These are phyloP conservation scores for Heliconius nattereri DNA, from an alignment of 1,140 invertebrate species.

Conservation along the genomic window DNA sequence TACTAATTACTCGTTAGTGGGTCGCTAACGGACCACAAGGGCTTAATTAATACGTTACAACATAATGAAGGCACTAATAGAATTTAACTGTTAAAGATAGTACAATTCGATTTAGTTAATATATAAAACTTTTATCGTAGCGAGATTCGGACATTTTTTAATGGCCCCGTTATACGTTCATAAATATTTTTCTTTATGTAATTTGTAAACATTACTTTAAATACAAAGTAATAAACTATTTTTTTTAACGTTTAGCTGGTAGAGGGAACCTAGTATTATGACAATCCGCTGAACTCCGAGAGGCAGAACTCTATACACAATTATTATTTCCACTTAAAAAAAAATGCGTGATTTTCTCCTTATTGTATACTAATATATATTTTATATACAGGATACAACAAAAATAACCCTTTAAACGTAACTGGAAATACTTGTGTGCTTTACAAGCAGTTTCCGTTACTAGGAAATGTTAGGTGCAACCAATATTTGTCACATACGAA, in stretches of 20 bases:
- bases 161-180: too few relatives aligned
- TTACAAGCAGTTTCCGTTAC: background rate
- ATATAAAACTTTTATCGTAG: background rate
- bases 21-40: slow-evolving; percentile 7
- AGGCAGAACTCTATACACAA: too few relatives aligned
- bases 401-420: background rate
- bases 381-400: background rate
- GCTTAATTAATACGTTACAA: background rate
- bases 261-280: too few relatives aligned
- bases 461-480: slow-evolving; percentile 9
- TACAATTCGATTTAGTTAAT: background rate
- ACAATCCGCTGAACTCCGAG: too few relatives aligned
- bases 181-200: too few relatives aligned
- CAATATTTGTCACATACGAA: slow-evolving; percentile 13
- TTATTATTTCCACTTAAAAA: too few relatives aligned
- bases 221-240: too few relatives aligned
- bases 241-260: too few relatives aligned
- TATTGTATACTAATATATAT: too few relatives aligned
- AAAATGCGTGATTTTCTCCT: too few relatives aligned
- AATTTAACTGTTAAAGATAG: background rate
- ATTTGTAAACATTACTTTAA: too few relatives aligned
- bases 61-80: background rate
- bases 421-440: background rate
- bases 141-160: background rate
- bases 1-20: slow-evolving; percentile 6